A percentile compares a stretch with the other conserved stretches of the same genome.
Evolutionary conservation across 2,888 invertebrate species (phyloP).

Genomic region (Zaprionus obscuricornis): DNA sequence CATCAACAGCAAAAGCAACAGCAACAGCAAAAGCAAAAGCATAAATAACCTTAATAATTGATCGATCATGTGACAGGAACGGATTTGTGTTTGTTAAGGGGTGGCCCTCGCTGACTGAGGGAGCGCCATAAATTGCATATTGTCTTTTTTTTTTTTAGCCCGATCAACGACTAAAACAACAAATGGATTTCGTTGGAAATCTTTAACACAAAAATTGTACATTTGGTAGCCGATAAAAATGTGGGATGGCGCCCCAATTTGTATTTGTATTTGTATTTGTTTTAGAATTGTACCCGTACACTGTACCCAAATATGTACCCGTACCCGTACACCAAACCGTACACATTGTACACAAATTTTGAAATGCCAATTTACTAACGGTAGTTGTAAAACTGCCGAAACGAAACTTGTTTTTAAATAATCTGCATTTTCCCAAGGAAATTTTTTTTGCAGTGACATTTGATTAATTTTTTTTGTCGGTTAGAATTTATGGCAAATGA

Average conservation of each 20-base stretch:
- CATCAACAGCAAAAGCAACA: too few relatives aligned
- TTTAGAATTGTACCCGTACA: conserved; percentile 23
- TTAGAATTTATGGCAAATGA: too few relatives aligned
- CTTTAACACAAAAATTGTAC: conserved; percentile 24
- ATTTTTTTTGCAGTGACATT: conserved; percentile 5
- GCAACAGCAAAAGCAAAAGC: too few relatives aligned
- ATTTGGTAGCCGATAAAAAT: conserved; percentile 25
- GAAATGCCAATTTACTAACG: conserved; percentile 37
- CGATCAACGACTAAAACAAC: conserved; percentile 27
- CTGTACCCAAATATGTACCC: neutral
- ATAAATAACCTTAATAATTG: too few relatives aligned
- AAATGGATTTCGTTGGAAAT: conserved; percentile 4
- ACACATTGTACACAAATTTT: conserved; percentile 3
- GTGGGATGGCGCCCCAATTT: conserved; percentile 9
- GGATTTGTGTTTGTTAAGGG: conserved; percentile 35
- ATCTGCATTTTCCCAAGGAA: conserved; percentile 25
- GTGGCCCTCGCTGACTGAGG: neutral
- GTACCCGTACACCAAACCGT: conserved; percentile 1
- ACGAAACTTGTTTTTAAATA: conserved; percentile 31
- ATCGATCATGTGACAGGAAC: too few relatives aligned
- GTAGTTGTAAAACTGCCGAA: conserved; percentile 12
- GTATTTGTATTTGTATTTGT: conserved; percentile 55
- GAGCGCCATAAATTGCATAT: conserved; percentile 11
- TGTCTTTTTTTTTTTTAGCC: conserved; percentile 20
- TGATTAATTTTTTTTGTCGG: too few relatives aligned